Conservation (phyloP, 2,797 vertebrate genomes). For the Triplophysa bombifrons region DNA sequence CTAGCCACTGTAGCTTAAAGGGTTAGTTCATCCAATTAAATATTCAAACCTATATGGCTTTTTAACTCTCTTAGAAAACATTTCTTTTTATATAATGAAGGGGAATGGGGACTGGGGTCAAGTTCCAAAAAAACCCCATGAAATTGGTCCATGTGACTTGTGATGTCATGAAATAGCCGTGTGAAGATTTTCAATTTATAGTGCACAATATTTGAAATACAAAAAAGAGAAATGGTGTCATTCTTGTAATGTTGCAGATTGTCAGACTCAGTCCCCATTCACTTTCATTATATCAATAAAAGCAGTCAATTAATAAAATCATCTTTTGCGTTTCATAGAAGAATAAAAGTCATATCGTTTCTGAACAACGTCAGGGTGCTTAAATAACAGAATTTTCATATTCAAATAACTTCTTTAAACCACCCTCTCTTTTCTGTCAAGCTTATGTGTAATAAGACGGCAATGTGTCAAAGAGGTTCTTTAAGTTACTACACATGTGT, state of each 20-base stretch:
- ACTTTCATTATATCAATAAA: neutral
- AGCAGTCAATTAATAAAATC: neutral
- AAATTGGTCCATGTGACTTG: neutral
- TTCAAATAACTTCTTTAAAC: neutral
- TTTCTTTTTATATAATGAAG: neutral
- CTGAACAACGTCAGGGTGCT: neutral
- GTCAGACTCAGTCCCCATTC: neutral
- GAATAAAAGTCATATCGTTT: too few species aligned
- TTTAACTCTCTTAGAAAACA: neutral
- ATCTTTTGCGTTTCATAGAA: too few species aligned
- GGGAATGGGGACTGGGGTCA: neutral
- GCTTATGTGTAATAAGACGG: neutral
- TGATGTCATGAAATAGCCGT: neutral
- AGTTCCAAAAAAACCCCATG: neutral
- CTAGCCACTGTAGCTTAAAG: conserved; percentile 13
- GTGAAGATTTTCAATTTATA: neutral
- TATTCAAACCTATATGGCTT: neutral
- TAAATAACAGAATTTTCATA: neutral
- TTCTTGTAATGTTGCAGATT: neutral
- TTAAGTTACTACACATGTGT: neutral
- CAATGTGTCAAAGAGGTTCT: neutral
- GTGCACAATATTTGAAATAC: neutral
- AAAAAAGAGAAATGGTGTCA: too few species aligned
- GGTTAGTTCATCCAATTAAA: neutral
- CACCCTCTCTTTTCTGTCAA: neutral